phyloP scores from a whole-genome alignment of 64 coral and sea anemone species.

The Actinia tenebrosa region DNA sequence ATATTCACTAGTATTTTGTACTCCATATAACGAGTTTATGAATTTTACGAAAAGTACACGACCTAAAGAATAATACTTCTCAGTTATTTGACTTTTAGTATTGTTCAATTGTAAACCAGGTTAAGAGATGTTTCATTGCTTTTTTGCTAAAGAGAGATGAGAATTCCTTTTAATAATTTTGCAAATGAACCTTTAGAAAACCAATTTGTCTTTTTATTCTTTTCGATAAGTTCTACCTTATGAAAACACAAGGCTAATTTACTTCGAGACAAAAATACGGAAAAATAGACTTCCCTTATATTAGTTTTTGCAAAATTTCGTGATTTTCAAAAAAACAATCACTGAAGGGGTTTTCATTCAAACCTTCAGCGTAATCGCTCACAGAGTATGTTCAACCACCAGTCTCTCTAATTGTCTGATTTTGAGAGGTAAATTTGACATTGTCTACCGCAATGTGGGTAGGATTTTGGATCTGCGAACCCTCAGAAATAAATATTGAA shows the following conservation, averaged over 20 bases:
- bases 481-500: background rate
- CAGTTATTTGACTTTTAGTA: constrained; percentile 4
- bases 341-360: background rate
- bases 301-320: constrained; percentile 4
- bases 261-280: constrained; percentile 39
- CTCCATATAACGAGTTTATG: background rate
- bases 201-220: constrained; percentile 87
- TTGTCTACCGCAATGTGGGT: background rate
- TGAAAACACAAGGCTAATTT: constrained; percentile 77
- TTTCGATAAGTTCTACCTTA: constrained; percentile 69
- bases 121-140: constrained; percentile 18
- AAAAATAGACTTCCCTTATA: background rate
- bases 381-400: constrained; percentile 7
- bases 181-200: constrained; percentile 98
- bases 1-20: constrained; percentile 19
- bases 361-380: background rate
- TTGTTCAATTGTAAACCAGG: background rate
- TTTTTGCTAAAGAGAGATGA: constrained; percentile 62
- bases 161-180: constrained; percentile 81
- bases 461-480: background rate
- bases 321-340: background rate
- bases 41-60: background rate
- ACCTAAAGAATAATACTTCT: background rate
- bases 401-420: constrained; percentile 2
- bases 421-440: constrained; percentile 24